A percentile compares a stretch with the other conserved stretches of the same genome.
These are phyloP conservation scores for Syngnathoides biaculeatus DNA, from an alignment of 2,113 vertebrate species.

Conservation along the genomic window DNA sequence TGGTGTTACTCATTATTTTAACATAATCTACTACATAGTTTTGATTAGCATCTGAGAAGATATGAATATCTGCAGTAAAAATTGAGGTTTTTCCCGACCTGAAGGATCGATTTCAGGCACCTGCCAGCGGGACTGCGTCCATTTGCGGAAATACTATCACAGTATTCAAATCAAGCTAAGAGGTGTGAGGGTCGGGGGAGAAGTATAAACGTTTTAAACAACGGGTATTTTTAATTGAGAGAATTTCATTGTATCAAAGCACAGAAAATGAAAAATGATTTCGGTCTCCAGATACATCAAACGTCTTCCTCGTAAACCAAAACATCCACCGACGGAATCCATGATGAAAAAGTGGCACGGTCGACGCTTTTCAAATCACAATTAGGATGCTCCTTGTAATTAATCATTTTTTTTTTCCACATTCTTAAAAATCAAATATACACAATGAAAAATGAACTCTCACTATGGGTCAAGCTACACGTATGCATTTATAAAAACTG, in stretches of 20 bases:
- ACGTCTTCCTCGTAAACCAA: slow-evolving; percentile 14
- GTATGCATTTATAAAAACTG: slow-evolving; percentile 46
- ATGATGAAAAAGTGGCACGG: slow-evolving; percentile 34
- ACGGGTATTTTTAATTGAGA: slow-evolving; percentile 56
- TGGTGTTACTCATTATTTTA: too few relatives aligned
- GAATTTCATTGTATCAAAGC: slow-evolving; percentile 58
- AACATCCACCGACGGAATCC: slow-evolving; percentile 33
- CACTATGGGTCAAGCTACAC: slow-evolving; percentile 46
- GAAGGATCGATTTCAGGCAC: background rate
- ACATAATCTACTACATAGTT: too few relatives aligned
- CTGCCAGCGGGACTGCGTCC: background rate
- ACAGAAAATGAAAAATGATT: slow-evolving; percentile 30
- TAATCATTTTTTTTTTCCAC: slow-evolving; percentile 10
- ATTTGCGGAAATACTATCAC: background rate
- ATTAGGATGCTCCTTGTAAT: slow-evolving; percentile 5
- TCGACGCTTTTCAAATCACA: slow-evolving; percentile 15
- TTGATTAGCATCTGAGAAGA: too few relatives aligned
- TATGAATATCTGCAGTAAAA: background rate
- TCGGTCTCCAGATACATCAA: slow-evolving; percentile 23
- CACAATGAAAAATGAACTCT: slow-evolving; percentile 44
- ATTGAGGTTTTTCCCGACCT: background rate
- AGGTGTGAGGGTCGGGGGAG: background rate
- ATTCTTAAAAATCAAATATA: slow-evolving; percentile 12
- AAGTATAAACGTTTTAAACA: slow-evolving; percentile 23
- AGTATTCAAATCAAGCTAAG: background rate